Percentiles rank a stretch among this genome's conserved stretches.
phyloP scores from a whole-genome alignment of 2,888 invertebrate genomes.

The Heliconius sara region DNA sequence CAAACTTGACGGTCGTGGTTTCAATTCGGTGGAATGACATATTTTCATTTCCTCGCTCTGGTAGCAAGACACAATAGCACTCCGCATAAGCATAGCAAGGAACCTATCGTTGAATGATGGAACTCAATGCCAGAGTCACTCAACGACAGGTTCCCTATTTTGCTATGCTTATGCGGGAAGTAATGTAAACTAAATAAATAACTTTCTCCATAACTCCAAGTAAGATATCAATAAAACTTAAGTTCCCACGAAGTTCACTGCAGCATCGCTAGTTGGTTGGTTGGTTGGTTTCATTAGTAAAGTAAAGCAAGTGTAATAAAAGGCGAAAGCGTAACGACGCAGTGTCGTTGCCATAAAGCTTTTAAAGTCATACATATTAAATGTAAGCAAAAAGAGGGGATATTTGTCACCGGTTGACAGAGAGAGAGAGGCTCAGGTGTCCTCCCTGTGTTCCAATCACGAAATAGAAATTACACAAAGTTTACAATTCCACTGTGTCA shows the following conservation, averaged over 20 bases:
- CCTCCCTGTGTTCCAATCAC: conserved; percentile 60
- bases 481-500: conserved; percentile 46
- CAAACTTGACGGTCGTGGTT: too few species aligned
- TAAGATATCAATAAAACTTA: not conserved
- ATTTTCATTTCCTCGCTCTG: too few species aligned
- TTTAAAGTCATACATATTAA: conserved; percentile 57
- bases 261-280: conserved; percentile 20
- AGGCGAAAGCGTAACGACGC: conserved; percentile 38
- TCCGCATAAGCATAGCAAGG: too few species aligned
- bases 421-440: conserved; percentile 63
- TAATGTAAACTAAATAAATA: not conserved
- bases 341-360: conserved; percentile 47
- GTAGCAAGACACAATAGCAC: too few species aligned
- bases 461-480: conserved; percentile 63
- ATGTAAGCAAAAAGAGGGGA: conserved; percentile 58
- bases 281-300: conserved; percentile 30
- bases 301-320: conserved; percentile 17
- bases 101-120: too few species aligned
- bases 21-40: too few species aligned
- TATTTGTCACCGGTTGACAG: conserved; percentile 58
- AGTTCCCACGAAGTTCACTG: not conserved
- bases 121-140: too few species aligned
- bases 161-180: too few species aligned
- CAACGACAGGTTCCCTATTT: too few species aligned
- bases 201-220: not conserved